Evolutionary conservation across 2,113 vertebrate species (phyloP).

Genomic region (Aphelocoma coerulescens): DNA sequence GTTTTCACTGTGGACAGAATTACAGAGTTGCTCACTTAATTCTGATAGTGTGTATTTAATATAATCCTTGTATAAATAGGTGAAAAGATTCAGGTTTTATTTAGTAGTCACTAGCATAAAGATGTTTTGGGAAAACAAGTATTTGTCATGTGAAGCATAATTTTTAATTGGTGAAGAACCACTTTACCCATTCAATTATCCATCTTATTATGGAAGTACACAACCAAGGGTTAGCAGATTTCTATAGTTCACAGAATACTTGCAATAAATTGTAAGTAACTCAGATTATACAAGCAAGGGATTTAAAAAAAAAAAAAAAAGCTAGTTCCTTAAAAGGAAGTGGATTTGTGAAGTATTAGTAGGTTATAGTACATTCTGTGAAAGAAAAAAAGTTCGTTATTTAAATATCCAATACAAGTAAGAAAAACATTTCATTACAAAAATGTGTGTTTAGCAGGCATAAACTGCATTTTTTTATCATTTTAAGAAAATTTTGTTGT

Average conservation of each 20-base stretch:
- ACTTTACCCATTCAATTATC: conserved; percentile 73
- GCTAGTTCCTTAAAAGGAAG: conserved; percentile 67
- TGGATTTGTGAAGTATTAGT: conserved; percentile 80
- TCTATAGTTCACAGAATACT: conserved; percentile 68
- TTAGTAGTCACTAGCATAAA: conserved; percentile 84
- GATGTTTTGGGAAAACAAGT: conserved; percentile 76
- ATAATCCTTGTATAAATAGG: conserved; percentile 81
- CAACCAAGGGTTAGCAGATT: conserved; percentile 61
- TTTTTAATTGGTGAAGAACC: conserved; percentile 76
- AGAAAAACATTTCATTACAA: conserved; percentile 69
- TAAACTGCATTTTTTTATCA: conserved; percentile 77
- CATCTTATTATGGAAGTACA: conserved; percentile 70
- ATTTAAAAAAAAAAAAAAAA: background rate
- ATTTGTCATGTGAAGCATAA: conserved; percentile 90
- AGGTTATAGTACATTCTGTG: conserved; percentile 71
- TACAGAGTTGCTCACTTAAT: conserved; percentile 81
- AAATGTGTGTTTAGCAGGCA: conserved; percentile 74
- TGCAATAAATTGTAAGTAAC: conserved; percentile 69
- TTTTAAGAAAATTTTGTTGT: conserved; percentile 71
- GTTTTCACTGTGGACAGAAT: conserved; percentile 95
- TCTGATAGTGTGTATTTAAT: conserved; percentile 84
- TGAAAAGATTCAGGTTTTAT: conserved; percentile 90
- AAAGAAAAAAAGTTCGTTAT: conserved; percentile 58
- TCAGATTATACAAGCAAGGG: conserved; percentile 60
- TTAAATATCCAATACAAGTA: conserved; percentile 73